Conservation (phyloP, 1,140 invertebrate genomes). For the Ips typographus region DNA sequence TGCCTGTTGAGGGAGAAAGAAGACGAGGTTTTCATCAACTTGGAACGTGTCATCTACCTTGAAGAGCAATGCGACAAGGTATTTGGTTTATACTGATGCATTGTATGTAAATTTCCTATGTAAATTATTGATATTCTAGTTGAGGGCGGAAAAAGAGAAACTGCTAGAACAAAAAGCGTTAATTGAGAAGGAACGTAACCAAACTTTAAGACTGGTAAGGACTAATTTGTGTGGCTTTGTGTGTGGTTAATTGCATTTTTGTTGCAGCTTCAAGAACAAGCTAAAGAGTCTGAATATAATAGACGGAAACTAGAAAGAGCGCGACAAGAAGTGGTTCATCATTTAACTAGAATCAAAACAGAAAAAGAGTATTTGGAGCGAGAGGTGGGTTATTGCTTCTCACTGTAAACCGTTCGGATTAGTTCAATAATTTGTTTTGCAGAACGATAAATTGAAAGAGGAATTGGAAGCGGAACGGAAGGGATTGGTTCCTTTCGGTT, state of each 20-base stretch:
- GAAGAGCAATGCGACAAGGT: constrained; percentile 63
- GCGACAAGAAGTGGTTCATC: constrained; percentile 60
- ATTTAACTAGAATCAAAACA: constrained; percentile 61
- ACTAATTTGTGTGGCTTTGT: not conserved
- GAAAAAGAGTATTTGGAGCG: constrained; percentile 61
- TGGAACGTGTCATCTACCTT: constrained; percentile 60
- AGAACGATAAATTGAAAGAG: constrained; percentile 60
- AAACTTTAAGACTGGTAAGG: constrained; percentile 54
- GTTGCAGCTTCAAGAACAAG: constrained; percentile 58
- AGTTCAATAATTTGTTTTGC: constrained; percentile 11
- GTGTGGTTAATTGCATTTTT: constrained; percentile 11
- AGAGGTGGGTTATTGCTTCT: constrained; percentile 54
- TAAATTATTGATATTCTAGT: constrained; percentile 25
- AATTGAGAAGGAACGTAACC: constrained; percentile 54
- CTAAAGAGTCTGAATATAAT: constrained; percentile 60
- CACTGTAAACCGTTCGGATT: not conserved
- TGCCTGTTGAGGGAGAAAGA: constrained; percentile 61
- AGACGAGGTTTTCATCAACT: constrained; percentile 63
- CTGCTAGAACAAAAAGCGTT: constrained; percentile 52
- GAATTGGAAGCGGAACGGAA: constrained; percentile 56
- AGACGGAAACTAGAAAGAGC: constrained; percentile 60
- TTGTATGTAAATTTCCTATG: not conserved
- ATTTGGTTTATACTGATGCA: not conserved
- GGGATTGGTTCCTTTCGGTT: constrained; percentile 47
- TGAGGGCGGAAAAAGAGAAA: constrained; percentile 53